Base-by-base conservation (phyloP, 2,113 vertebrate species). In the Australoheros scitulus region DNA sequence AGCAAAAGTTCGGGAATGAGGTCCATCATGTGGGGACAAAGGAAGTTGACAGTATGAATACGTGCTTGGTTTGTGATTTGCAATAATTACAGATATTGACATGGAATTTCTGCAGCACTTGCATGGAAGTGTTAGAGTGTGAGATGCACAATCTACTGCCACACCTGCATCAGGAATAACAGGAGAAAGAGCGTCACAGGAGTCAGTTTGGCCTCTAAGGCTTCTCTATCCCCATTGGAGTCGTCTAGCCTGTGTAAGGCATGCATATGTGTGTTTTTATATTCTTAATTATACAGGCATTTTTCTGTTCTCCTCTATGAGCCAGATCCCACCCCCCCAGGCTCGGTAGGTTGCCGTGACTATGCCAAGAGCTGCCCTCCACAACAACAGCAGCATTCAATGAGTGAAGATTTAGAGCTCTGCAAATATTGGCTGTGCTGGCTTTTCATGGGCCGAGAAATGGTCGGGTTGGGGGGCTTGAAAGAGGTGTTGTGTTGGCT, bases 371-470 rank as follows among this genome's bases (percentile, higher is more conserved):
- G 3, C 55, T 60, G 50, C 70, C 86, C 81, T 89, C 64, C 76
- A 74, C 84, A 94, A 94, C 93, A 95, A 93, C 87, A 88, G 88
- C 89, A 85, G 84, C 89, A 90, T 94, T 95, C 86, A 92, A 64
- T 70, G 50, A 76, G 80, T 47, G 3, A 85, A 92, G 92, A 94
- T 93, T 93, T 91, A 92, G 77, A 89, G 87, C 81, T 87, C 80
- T 84, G 87, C 84, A 93, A 92, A 93, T 83, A 93, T 87, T 85
- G 88, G 80, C 76, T 64, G 78, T 24, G 5, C 34, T 65, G 29
- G 75, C 80, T 82, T 72, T 88, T 90, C 87, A 83, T 47, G 64
- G 70, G 70, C 70, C 60, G 80, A 64, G 80, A 76, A 36, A 10
- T 75, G 77, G 68, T 70, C n/a, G n/a, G n/a, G n/a, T n/a, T n/a